Base-by-base conservation (phyloP, 2,797 vertebrate genomes). In the Fistularia commersonii region DNA sequence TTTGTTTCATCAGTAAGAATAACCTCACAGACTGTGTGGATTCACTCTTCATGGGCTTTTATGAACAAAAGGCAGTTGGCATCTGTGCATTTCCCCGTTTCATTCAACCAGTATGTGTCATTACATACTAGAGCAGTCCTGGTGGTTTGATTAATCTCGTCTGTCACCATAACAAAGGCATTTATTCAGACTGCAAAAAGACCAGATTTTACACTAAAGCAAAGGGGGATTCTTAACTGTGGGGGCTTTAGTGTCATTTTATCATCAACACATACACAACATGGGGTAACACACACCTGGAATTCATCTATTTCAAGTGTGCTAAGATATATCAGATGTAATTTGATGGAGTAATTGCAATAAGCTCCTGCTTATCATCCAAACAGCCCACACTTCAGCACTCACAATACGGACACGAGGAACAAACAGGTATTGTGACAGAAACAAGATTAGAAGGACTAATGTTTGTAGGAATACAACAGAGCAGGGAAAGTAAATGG, bases 291-390 rank as follows among this genome's bases (percentile, higher is more conserved):
- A 54, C 43, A 23, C 23, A 23, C 23, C 57, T 57, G 61, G 64
- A 71, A 40, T 68, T 75, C 58, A 74, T 82, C 68, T 44, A 54
- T 70, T 50, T 66, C 38, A 70, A 72, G 42, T 68, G 45, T 33
- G 54, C 35, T 10, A 33, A 69, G 48, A 71, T 76, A 74, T 58
- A 80, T 80, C 72, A 64, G 49, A 8, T 51, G 51, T 66, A 51
- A 70, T 80, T 69, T 72, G 12, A 15, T 11, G 61, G 54, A 76
- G 61, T 80, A 49, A 82, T 68, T 43, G 39, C 63, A 51, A 57
- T 23, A 23, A 23, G 23, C 4, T 23, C 2, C 23, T 23, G 23
- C 23, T 23, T 23, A 23, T 23, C 23, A 23, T 23, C 2, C 23
- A 23, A 23, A 23, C 23, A 23, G 23, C 2, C 4, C 23, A 23